Base-by-base conservation (phyloP, 2,113 vertebrate genomes). In the Lutjanus erythropterus region DNA sequence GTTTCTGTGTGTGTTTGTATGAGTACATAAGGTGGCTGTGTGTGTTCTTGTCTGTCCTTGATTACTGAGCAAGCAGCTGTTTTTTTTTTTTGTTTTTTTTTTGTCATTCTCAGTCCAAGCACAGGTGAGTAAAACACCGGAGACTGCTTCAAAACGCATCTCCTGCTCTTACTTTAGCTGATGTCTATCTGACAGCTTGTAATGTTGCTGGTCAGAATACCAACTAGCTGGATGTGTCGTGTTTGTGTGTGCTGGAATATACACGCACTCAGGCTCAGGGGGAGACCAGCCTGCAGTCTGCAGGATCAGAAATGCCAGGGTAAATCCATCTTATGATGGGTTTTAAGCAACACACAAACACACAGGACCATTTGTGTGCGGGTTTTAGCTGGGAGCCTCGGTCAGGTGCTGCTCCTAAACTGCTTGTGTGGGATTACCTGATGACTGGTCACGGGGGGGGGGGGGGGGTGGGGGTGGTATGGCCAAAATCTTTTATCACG, bases 131-230 rank as follows among this genome's bases (percentile, higher is more conserved):
- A 70, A 82, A 83, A 86, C 84, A 85, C 56, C 27, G 15, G 67
- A 86, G 66, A 83, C 60, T 33, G 79, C 78, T 75, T 86, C 84
- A 66, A 69, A 86, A 80, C 65, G 47, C 73, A 70, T 74, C 83
- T 78, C 66, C 67, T 53, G 59, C 66, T 75, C 81, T 31, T n/a
- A 35, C 37, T 80, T 47, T 31, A 84, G 74, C 81, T 67, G 80
- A 84, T 85, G 75, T 80, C 70, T 88, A 33, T 86, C 81, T 89
- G 80, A 84, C 84, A 78, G 71, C 79, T 78, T 75, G 75, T 75
- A 75, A 58, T 69, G 52, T 62, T 84, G 53, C 67, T 80, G 85
- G 47, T 66, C 74, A 66, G 88, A 89, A 91, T 87, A 84, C 74
- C 76, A 90, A 88, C 58, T 9, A 88, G 85, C 75, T 72, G 62